phyloP scores from a whole-genome alignment of 2,888 invertebrate genomes.

The Archips crataeganus region DNA sequence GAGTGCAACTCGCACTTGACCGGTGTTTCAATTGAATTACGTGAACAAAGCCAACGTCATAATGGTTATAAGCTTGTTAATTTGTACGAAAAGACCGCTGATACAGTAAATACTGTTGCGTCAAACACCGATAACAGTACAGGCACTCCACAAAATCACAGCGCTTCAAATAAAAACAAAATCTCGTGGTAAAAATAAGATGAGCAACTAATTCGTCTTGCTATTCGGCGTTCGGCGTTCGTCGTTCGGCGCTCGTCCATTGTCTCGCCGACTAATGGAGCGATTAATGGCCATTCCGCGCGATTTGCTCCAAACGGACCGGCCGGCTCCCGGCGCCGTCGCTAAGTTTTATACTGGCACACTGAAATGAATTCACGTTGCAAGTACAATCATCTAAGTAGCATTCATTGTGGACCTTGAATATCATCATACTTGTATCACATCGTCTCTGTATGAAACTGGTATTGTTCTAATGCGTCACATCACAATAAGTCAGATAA shows the following conservation, averaged over 20 bases:
- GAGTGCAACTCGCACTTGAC: no score
- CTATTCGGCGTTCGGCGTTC: constrained; percentile 28
- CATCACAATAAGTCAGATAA: no score
- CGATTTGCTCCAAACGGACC: constrained; percentile 40
- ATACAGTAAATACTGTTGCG: not conserved
- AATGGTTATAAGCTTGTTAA: no score
- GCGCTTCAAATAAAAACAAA: constrained; percentile 5
- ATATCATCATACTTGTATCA: no score
- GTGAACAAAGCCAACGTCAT: no score
- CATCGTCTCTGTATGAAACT: no score
- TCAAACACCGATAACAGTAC: not conserved
- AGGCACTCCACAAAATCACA: not conserved
- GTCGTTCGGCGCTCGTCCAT: constrained; percentile 40
- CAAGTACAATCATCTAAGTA: no score
- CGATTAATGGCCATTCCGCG: constrained; percentile 49
- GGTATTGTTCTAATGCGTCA: no score
- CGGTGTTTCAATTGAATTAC: no score
- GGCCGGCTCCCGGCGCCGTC: not conserved
- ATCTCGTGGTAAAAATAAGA: constrained; percentile 45
- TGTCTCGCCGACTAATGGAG: constrained; percentile 46
- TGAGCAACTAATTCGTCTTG: constrained; percentile 47
- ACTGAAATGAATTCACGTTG: not conserved
- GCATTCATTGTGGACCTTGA: no score
- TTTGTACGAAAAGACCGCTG: no score
- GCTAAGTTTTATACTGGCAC: constrained; percentile 16